phyloP scores from a whole-genome alignment of 1,140 invertebrate species.

The Anastatus disparis region DNA sequence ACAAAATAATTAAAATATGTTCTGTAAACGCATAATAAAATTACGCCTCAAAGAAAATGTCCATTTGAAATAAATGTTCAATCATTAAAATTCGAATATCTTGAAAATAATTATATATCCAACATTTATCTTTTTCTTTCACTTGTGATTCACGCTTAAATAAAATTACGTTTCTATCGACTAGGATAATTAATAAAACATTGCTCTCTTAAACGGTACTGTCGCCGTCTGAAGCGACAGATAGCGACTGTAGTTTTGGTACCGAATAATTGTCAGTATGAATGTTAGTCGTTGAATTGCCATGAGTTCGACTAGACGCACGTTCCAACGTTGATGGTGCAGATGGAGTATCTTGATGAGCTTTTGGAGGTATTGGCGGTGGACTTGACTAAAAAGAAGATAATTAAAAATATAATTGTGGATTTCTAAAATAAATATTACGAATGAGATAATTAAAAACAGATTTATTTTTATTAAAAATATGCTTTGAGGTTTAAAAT shows the following conservation, averaged over 20 bases:
- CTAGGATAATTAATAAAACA: conserved; percentile 55
- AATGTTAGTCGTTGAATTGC: conserved; percentile 48
- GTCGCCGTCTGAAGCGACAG: conserved; percentile 60
- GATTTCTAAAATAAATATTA: too few species aligned
- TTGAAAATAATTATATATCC: too few species aligned
- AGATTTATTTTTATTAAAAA: too few species aligned
- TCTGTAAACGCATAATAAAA: too few species aligned
- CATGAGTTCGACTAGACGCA: conserved; percentile 51
- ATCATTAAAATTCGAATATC: too few species aligned
- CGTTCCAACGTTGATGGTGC: conserved; percentile 61
- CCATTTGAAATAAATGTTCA: too few species aligned
- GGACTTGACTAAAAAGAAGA: conserved; percentile 61
- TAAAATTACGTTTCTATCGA: conserved; percentile 47
- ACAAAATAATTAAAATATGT: too few species aligned
- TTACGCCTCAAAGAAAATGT: too few species aligned
- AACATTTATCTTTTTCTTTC: too few species aligned
- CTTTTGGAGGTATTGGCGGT: conserved; percentile 71
- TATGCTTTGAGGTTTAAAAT: too few species aligned
- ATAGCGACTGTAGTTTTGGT: conserved; percentile 66
- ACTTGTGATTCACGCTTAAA: background rate
- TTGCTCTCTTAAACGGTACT: conserved; percentile 56
- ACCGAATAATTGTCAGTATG: conserved; percentile 69
- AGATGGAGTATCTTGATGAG: conserved; percentile 61
- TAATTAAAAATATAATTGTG: conserved; percentile 23
- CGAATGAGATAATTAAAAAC: too few species aligned